Conservation (phyloP, 2,113 vertebrate species). For the Corynorhinus townsendii region DNA sequence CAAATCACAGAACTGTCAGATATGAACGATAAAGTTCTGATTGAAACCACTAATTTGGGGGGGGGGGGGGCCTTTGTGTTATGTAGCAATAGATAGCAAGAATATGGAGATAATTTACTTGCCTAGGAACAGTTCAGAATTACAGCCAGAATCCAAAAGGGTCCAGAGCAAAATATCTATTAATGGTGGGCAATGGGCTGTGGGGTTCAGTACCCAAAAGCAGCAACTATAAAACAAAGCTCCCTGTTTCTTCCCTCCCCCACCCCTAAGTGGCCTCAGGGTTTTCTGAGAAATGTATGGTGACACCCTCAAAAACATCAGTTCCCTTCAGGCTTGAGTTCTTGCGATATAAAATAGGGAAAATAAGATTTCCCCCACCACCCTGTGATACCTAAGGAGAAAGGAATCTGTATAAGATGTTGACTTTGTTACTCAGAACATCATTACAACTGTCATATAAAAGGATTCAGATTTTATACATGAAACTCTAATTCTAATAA, state of each 20-base stretch:
- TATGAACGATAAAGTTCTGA: neutral
- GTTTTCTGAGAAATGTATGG: conserved; percentile 7
- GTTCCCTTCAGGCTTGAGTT: conserved; percentile 49
- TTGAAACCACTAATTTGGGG: neutral
- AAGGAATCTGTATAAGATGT: conserved; percentile 60
- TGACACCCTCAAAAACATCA: conserved; percentile 39
- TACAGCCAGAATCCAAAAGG: neutral
- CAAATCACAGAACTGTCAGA: neutral
- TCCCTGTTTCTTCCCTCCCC: neutral
- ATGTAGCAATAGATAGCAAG: neutral
- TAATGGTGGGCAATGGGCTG: neutral
- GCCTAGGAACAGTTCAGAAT: neutral
- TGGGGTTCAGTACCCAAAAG: neutral
- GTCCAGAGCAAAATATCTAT: neutral
- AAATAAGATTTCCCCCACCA: conserved; percentile 17
- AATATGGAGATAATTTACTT: neutral
- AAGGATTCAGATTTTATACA: conserved; percentile 36
- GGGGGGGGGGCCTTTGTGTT: neutral
- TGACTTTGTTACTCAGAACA: conserved; percentile 47
- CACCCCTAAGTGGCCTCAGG: neutral
- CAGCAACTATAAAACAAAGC: neutral
- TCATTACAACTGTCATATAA: conserved; percentile 29
- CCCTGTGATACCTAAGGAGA: conserved; percentile 53
- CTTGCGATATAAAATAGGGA: neutral
- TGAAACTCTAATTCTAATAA: conserved; percentile 38